Base-by-base conservation (phyloP, 2,888 invertebrate genomes). In the Lordiphosa fenestrarum region DNA sequence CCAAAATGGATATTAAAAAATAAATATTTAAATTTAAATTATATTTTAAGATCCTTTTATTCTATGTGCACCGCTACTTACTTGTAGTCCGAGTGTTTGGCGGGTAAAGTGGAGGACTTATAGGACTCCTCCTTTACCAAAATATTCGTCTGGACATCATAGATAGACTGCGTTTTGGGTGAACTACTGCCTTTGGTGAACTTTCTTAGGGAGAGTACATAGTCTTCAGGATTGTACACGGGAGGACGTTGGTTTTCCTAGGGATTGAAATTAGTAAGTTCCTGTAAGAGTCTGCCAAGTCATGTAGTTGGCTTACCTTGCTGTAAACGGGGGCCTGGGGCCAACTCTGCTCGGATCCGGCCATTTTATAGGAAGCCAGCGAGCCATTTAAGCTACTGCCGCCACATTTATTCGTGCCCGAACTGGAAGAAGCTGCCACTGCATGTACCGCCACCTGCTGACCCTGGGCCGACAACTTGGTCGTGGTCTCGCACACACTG, bases 211-310 rank as follows among this genome's bases (percentile, higher is more conserved):
- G 95, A 94, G 3, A 93, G 91, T 3, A 94, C 94, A 88, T 96
- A 97, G 89, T 96, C 96, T 88, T 97, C 96, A 0, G 96, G 94
- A 87, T 96, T 96, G 91, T 96, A 96, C 13, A 96, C 94, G 0
- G 96, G 96, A 30, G 96, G 96, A 40, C 96, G 92, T 83, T 95
- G 94, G 76, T 95, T 95, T 86, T 95, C 95, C 94, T 95, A 19
- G 12, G 12, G 23, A 25, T 25, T 25, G 1, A 1, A 0, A 30
- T 6, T 41, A 19, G 9, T 5, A 3, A 13, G n/a, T 30, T 41
- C 5, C 3, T 19, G 12, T 6, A 19, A 3, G n/a, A 21, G 12
- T 30, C n/a, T 7, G 12, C 25, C 41, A 6, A 25, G 6, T 25
- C 2, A 25, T 6, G 6, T 25, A 25, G 23, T 44, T 10, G 44